phyloP scores from a whole-genome alignment of 2,113 vertebrate genomes.

The Cettia cetti region DNA sequence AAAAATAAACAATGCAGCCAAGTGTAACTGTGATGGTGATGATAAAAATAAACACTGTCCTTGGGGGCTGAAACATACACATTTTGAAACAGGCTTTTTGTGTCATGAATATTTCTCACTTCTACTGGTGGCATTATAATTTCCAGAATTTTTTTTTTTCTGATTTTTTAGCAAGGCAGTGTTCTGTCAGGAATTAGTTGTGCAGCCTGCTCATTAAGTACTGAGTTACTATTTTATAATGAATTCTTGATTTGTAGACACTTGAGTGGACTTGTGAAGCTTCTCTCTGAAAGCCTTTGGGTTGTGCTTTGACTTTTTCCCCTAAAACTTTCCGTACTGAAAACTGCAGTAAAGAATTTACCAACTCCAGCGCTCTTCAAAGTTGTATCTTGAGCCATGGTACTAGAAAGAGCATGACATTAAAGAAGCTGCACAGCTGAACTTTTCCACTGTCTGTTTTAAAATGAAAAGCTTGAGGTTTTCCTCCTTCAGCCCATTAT shows the following conservation, averaged over 20 bases:
- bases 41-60: not conserved
- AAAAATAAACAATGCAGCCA: not conserved
- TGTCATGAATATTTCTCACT: not conserved
- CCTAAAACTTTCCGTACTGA: not conserved
- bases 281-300: not conserved
- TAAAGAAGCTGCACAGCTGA: not conserved
- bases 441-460: not conserved
- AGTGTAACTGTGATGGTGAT: not conserved
- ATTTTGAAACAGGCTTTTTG: not conserved
- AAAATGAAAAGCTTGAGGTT: slow-evolving; percentile 10
- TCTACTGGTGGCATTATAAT: not conserved
- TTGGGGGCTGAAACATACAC: not conserved
- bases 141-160: not conserved
- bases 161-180: not conserved
- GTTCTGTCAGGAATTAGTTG: not conserved
- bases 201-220: not conserved
- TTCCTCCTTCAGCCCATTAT: slow-evolving; percentile 37
- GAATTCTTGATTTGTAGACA: not conserved
- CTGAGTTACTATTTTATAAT: not conserved
- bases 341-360: not conserved
- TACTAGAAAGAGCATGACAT: not conserved
- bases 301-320: not conserved
- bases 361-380: not conserved
- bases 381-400: not conserved
- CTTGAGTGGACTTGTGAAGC: not conserved